Base-by-base conservation (phyloP, 2,888 invertebrate species). In the Drosophila robusta region DNA sequence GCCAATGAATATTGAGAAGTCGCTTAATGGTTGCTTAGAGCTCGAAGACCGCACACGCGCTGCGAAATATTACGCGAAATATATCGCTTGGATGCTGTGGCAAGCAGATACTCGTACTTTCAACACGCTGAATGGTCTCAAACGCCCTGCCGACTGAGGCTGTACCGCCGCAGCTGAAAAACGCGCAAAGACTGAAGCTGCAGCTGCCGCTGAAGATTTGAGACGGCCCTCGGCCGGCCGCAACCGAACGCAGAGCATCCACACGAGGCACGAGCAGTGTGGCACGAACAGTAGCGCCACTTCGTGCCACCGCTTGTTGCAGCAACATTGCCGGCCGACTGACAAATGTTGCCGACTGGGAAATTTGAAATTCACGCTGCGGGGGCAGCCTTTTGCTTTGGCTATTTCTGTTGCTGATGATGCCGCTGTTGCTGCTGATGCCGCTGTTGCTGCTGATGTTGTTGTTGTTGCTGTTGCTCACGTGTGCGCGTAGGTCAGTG, bases 161-260 rank as follows among this genome's bases (percentile, higher is more conserved):
- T 51, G 66, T 45, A 88, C 91, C 87, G 89, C 79, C 81, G 88
- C 83, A 87, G 87, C 83, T 87, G 85, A 82, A 89, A 91, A 85
- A 88, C 92, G 91, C 91, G 91, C 87, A 86, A 91, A 90, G 90
- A 91, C 91, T 91, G 81, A 90, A 79, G 63, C 77, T 58, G 71
- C 72, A 62, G 77, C 61, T 45, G 52, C 39, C 55, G 52, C 45
- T 62, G 70, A 68, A 72, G 69, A 72, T 56, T 67, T 44, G 38
- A 46, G 36, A 41, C 45, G 52, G 70, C 54, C 47, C 46, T n/a
- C 42, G 22, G 51, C 64, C 47, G 52, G 44, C 39, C 45, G 39
- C 42, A 24, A 32, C 51, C 44, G 45, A 61, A 47, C 47, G 46
- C 56, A 39, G 66, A 70, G 71, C 70, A 71, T 64, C 70, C 60